phyloP scores from a whole-genome alignment of 2,888 invertebrate species.

The Calameuta filiformis region DNA sequence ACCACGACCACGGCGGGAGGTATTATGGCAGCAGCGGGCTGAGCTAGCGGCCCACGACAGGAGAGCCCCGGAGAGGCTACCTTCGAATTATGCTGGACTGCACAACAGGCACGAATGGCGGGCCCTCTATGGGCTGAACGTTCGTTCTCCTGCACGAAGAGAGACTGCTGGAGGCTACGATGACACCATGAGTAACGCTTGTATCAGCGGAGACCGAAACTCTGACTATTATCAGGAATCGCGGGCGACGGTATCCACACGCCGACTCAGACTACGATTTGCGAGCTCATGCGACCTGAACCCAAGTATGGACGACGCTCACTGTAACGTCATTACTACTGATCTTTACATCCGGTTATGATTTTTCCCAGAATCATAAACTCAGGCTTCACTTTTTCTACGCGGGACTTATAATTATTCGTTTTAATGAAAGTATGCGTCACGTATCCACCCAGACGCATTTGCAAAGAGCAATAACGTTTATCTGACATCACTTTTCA shows the following conservation, averaged over 20 bases:
- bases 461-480: neutral
- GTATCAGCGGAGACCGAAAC: neutral
- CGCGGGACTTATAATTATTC: neutral
- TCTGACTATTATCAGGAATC: neutral
- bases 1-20: slow-evolving; percentile 2
- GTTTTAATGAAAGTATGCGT: neutral
- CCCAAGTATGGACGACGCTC: neutral
- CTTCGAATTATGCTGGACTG: neutral
- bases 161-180: neutral
- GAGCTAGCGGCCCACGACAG: neutral
- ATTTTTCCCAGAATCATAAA: neutral
- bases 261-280: neutral
- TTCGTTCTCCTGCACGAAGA: neutral
- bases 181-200: neutral
- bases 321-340: neutral
- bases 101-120: neutral
- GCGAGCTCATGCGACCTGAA: neutral
- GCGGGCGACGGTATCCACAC: neutral
- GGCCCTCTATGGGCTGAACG: neutral
- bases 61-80: neutral
- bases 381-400: neutral
- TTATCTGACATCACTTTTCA: neutral
- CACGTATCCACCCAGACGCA: neutral
- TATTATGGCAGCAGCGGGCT: slow-evolving; percentile 2
- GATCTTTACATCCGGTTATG: neutral